Evolutionary conservation across 2,888 invertebrate species (phyloP), one percentile per base, ranked within the genome.

Genomic region (Sabatieria punctata): DNA sequence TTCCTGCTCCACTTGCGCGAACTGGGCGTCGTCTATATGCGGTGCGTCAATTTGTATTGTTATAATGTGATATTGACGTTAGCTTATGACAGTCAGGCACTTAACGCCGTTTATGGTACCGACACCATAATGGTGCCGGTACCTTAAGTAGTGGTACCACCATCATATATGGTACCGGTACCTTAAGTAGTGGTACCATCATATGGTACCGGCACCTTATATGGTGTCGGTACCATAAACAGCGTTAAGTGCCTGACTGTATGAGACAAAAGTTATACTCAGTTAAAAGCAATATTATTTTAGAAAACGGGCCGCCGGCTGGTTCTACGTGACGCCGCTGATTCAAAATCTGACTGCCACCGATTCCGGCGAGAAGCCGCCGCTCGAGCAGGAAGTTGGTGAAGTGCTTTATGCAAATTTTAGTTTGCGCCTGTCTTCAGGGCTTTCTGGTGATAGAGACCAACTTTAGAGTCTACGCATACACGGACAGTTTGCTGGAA

Each of bases 371-470:
- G 30, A 8, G 15, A 8, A 8, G 8, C 8, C 8, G 8, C 30
- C 15, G 8, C 8, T 15, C 30, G 30, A 30, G 8, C 30, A 30
- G 8, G 30, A 15, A 30, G 30, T 30, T 30, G 30, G 30, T 30
- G 30, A 15, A 8, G 8, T 30, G 15, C 8, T 15, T 8, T 11
- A 11, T 8, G 30, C 15, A 8, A 30, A 11, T 30, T 30, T 8
- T 15, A 15, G 30, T 30, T 8, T 30, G 15, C 30, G 30, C 15
- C 8, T 15, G 30, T 30, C 8, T 30, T 30, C 15, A 50, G 53
- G 86, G 89, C 15, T 88, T 85, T 69, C 79, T 97, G 55, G 73
- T 97, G 41, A 84, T 91, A 22, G 95, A 97, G 74, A 97, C 95
- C 44, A 97, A 95, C 74, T 83, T 80, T 66, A 72, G 88, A 57